Evolutionary conservation across 2,113 vertebrate genomes (phyloP).

Genomic region (Herpailurus yagouaroundi): DNA sequence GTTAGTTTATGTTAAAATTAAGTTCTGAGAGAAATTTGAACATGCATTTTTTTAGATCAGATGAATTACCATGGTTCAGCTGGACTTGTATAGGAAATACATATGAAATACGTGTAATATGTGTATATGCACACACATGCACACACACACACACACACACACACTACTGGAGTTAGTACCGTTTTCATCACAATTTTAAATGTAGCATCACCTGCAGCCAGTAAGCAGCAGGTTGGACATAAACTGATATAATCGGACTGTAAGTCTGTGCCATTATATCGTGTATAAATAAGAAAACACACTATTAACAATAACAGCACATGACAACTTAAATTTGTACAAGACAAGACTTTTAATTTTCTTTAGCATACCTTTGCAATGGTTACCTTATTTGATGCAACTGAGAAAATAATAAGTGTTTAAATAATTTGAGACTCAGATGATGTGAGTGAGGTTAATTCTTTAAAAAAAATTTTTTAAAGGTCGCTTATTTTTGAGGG

Average conservation of each 20-base stretch:
- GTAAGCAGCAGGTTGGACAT: no score
- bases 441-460: not conserved
- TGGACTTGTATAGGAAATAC: not conserved
- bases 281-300: not conserved
- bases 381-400: not conserved
- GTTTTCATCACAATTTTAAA: not conserved
- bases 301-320: not conserved
- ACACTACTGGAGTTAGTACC: not conserved
- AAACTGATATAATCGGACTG: accelerated
- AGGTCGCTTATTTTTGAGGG: no score
- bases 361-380: not conserved
- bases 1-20: not conserved
- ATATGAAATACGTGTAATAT: not conserved
- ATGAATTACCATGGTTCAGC: no score
- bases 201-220: accelerated
- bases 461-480: no score
- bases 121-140: not conserved
- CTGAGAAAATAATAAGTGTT: not conserved
- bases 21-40: not conserved
- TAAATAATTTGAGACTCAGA: not conserved
- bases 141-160: not conserved
- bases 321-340: not conserved
- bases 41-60: not conserved
- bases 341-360: not conserved
- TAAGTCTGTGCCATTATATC: not conserved